These are phyloP conservation scores for Diadophis punctatus DNA, from an alignment of 2,113 vertebrate species.

Conservation along the genomic window DNA sequence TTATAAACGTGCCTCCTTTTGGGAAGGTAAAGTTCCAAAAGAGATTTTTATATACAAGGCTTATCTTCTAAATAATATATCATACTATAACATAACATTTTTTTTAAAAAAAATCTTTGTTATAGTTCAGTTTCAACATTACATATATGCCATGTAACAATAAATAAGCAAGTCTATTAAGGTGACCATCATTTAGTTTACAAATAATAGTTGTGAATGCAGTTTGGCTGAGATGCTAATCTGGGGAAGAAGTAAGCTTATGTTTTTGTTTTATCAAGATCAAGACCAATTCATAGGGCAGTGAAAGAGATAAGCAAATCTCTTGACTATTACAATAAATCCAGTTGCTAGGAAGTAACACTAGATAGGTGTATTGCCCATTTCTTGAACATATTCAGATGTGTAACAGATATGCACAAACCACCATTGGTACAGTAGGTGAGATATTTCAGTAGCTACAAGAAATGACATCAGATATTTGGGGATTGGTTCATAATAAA, in stretches of 20 bases:
- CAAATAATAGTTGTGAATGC: slow-evolving; percentile 18
- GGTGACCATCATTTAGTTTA: slow-evolving; percentile 38
- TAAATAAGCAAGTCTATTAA: slow-evolving; percentile 46
- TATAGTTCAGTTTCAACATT: slow-evolving; percentile 44
- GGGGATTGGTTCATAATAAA: accelerated
- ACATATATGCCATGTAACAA: slow-evolving; percentile 41
- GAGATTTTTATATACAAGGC: background rate
- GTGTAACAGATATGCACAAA: background rate
- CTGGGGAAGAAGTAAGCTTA: slow-evolving; percentile 30
- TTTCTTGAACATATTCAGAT: slow-evolving; percentile 10
- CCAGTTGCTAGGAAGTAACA: background rate
- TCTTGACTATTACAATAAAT: background rate
- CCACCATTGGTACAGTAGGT: slow-evolving; percentile 12
- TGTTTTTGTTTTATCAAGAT: slow-evolving; percentile 28
- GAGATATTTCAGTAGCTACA: background rate
- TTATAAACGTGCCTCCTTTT: background rate
- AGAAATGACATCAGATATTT: background rate
- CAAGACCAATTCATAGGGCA: background rate
- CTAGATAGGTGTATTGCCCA: background rate
- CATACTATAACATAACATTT: slow-evolving; percentile 23
- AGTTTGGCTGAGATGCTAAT: slow-evolving; percentile 29
- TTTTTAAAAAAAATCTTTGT: slow-evolving; percentile 22
- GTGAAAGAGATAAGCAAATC: too few relatives aligned
- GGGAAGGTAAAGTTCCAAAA: background rate
- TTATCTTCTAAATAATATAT: slow-evolving; percentile 28